Percentiles rank a stretch among this genome's conserved stretches.
Evolutionary conservation across 2,797 vertebrate genomes (phyloP).

Genomic region (Apogon talboti): DNA sequence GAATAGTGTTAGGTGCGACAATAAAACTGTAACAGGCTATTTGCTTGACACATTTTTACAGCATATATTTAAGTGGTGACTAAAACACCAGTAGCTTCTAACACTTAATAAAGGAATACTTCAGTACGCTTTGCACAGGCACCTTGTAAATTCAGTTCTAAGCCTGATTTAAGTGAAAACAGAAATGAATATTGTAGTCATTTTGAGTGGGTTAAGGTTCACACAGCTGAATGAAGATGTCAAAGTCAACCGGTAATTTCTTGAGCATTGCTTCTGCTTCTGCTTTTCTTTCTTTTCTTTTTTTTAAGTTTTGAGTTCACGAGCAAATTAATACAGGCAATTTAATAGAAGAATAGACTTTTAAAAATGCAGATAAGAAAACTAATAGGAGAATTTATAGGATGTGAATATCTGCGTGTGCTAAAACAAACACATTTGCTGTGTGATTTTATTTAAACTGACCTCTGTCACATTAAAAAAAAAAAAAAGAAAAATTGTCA

Average conservation of each 20-base stretch:
- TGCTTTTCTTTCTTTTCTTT: too few species aligned
- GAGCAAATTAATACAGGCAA: background rate
- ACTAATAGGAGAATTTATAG: too few species aligned
- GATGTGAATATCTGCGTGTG: background rate
- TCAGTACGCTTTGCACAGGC: slow-evolving; percentile 65
- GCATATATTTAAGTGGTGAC: slow-evolving; percentile 74
- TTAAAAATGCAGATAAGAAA: too few species aligned
- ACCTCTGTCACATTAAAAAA: too few species aligned
- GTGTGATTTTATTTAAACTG: too few species aligned
- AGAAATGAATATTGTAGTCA: slow-evolving; percentile 67
- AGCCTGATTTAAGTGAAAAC: slow-evolving; percentile 78
- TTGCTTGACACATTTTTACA: slow-evolving; percentile 80
- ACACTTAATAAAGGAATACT: slow-evolving; percentile 80
- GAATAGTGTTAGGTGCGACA: slow-evolving; percentile 64
- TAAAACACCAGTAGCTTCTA: slow-evolving; percentile 71
- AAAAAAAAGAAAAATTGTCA: too few species aligned
- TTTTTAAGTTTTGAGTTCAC: background rate
- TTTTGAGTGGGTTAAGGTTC: slow-evolving; percentile 35
- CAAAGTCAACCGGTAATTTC: slow-evolving; percentile 20
- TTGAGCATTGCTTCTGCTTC: too few species aligned
- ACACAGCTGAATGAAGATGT: slow-evolving; percentile 22
- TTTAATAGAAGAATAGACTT: background rate
- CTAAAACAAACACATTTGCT: too few species aligned
- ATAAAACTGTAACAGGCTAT: slow-evolving; percentile 76
- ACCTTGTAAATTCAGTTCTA: slow-evolving; percentile 73